Base-by-base conservation (phyloP, 1,140 invertebrate species). In the Trichonephila clavata region DNA sequence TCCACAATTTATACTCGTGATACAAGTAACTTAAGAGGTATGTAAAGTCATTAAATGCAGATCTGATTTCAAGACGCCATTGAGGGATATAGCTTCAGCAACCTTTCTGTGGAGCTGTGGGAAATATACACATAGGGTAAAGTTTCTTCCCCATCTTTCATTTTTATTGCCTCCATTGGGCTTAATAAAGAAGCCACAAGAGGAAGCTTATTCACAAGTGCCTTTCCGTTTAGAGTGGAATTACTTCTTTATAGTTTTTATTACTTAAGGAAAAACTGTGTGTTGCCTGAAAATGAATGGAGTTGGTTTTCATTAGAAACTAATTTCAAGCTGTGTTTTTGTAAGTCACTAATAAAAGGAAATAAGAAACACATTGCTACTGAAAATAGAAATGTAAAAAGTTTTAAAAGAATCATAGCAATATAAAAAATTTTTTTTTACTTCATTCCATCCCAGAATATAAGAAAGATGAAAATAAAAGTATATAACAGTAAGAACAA, bases 21-120 rank as follows among this genome's bases (percentile, higher is more conserved):
- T 88, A 88, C 60, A 32, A 77, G 63, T 59, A 50, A 59, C 65
- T 80, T 21, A 13, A 90, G 71, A 90, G 65, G 80, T 90, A 90
- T 80, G 71, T 24, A 24, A 59, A 61, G 88, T 80, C 88, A 80
- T 90, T 90, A 90, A 90, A 90, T 80, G 68, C 27, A 59, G 57
- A 90, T 61, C 88, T 87, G 50, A 77, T 77, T 77, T 77, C 68
- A 77, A 32, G 61, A 7, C 21, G 16, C 21, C 16, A 5, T 63
- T 20, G 61, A 63, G 16, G 14, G 27, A 24, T 39, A 39, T 6
- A 77, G 68, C 13, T 77, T 77, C 71, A 77, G 32, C 27, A 77
- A 77, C 32, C 71, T 77, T 27, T 1, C 27, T 16, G 6, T 32
- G 16, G 13, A 77, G 18, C 14, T 77, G 71, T 39, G 71, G 71